Percentiles rank a stretch among this genome's conserved stretches.
Evolutionary conservation across 1,140 invertebrate species (phyloP).

Genomic region (Drosophila burlai): DNA sequence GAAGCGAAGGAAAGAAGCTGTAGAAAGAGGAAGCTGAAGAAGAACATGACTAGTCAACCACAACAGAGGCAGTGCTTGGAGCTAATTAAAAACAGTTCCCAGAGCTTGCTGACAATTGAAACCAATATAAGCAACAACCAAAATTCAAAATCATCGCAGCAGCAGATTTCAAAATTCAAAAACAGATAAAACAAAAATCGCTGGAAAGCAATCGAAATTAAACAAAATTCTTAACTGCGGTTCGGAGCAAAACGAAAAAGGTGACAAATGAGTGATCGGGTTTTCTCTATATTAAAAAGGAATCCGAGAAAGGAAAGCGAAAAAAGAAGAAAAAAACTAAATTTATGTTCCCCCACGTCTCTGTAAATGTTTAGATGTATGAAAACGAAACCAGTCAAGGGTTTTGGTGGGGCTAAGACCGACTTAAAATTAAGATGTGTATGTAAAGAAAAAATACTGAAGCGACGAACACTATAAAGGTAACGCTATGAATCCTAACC

Average conservation of each 20-base stretch:
- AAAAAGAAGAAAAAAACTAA: constrained; percentile 24
- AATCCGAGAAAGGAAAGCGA: constrained; percentile 15
- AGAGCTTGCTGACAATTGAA: constrained; percentile 52
- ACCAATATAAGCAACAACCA: constrained; percentile 58
- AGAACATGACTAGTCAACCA: constrained; percentile 73
- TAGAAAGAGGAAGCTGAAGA: constrained; percentile 35
- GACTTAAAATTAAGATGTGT: constrained; percentile 61
- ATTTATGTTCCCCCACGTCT: constrained; percentile 66
- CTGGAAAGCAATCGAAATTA: constrained; percentile 43
- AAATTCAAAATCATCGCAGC: constrained; percentile 76
- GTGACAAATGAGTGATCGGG: constrained; percentile 57
- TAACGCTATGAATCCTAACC: constrained; percentile 53
- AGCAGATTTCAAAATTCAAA: constrained; percentile 78
- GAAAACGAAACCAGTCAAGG: constrained; percentile 39
- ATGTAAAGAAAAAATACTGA: constrained; percentile 65
- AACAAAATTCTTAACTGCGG: constrained; percentile 63
- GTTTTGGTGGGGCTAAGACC: constrained; percentile 65
- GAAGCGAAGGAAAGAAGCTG: constrained; percentile 3
- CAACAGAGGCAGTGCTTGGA: constrained; percentile 51
- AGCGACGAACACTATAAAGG: constrained; percentile 52
- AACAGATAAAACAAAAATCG: constrained; percentile 12
- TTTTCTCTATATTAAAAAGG: constrained; percentile 65
- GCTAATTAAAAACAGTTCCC: constrained; percentile 17
- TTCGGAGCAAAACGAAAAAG: constrained; percentile 43
- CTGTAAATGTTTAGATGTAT: constrained; percentile 81